These are phyloP conservation scores for Tridacna crocea DNA, from an alignment of 2,888 invertebrate species.

Conservation along the genomic window DNA sequence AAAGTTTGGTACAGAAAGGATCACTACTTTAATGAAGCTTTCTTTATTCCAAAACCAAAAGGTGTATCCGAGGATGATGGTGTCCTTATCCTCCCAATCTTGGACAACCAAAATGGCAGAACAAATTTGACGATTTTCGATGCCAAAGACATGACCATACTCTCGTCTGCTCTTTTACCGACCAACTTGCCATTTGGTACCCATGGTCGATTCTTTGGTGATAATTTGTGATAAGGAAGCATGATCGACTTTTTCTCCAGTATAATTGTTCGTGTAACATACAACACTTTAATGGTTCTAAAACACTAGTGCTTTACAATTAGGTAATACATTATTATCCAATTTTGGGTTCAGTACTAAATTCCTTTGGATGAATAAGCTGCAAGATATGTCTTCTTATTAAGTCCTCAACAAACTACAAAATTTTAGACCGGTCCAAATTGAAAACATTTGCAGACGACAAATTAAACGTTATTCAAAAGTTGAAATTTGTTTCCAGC, in stretches of 20 bases:
- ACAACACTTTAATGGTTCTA: neutral
- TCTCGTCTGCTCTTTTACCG: conserved; percentile 69
- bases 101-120: conserved; percentile 66
- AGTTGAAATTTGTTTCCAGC: too few species aligned
- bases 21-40: conserved; percentile 74
- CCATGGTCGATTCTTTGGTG: conserved; percentile 76
- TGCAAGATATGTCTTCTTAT: too few species aligned
- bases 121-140: conserved; percentile 55
- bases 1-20: conserved; percentile 60
- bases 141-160: conserved; percentile 65
- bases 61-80: conserved; percentile 77
- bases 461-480: too few species aligned
- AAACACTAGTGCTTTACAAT: too few species aligned
- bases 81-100: conserved; percentile 70
- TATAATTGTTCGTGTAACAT: neutral
- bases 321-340: too few species aligned
- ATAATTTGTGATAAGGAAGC: neutral
- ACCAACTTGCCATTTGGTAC: conserved; percentile 74
- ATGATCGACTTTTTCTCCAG: neutral
- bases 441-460: too few species aligned
- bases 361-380: too few species aligned
- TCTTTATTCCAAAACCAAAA: conserved; percentile 73
- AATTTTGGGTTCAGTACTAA: too few species aligned
- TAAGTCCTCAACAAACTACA: too few species aligned
- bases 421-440: too few species aligned